phyloP scores from a whole-genome alignment of 2,797 vertebrate genomes.

The Choloepus didactylus region DNA sequence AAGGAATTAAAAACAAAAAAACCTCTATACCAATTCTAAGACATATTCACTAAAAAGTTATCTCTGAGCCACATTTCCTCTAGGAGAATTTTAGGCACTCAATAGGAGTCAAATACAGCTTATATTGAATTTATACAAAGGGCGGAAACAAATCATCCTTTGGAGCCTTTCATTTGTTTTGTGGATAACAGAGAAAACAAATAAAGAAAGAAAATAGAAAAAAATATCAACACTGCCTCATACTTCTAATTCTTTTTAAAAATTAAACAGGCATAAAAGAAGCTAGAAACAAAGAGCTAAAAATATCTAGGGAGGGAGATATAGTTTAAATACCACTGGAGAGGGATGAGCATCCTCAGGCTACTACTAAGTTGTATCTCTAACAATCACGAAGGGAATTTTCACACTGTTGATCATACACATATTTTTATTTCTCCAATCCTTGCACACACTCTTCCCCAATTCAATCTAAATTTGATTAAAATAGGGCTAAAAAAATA shows the following conservation, averaged over 20 bases:
- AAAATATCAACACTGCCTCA: background rate
- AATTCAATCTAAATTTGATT: background rate
- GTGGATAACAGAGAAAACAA: background rate
- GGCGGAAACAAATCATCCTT: constrained; percentile 39
- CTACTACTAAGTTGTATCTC: background rate
- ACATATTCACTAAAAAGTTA: constrained; percentile 23
- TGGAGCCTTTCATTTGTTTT: constrained; percentile 4
- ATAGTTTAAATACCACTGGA: background rate
- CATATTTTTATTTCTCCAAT: background rate
- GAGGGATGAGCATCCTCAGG: background rate
- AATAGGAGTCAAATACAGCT: background rate
- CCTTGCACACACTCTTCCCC: background rate
- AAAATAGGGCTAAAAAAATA: background rate
- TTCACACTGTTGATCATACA: background rate
- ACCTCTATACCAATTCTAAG: background rate
- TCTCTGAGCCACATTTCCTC: constrained; percentile 18
- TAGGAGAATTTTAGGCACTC: background rate
- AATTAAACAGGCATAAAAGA: constrained; percentile 4
- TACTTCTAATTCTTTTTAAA: constrained; percentile 10
- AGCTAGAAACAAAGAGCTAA: background rate
- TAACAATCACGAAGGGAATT: constrained; percentile 15
- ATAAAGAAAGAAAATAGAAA: background rate
- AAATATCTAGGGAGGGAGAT: background rate
- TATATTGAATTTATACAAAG: constrained; percentile 33
- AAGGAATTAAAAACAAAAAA: background rate